Evolutionary conservation across 2,797 vertebrate genomes (phyloP), one percentile per base, ranked within the genome.

Genomic region (Amblyopsis hoosieri): DNA sequence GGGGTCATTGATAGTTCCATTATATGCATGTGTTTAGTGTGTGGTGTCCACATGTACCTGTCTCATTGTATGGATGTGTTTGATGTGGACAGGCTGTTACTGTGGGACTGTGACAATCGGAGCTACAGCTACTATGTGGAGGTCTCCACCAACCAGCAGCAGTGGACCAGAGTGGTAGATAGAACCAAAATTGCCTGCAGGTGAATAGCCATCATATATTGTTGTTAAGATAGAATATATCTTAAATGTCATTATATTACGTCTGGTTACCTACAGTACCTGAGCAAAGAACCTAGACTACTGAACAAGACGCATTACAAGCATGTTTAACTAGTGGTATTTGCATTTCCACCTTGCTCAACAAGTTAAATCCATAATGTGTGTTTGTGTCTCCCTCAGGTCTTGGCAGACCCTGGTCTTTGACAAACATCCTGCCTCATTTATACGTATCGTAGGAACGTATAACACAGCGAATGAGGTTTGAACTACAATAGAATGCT

Each of bases 401-500:
- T 98, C 97, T 3, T 99, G 97, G 97, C 97, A 99, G 79, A 95
- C 94, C 0, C 82, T 99, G 71, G 93, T 85, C 64, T 97, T 99
- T 76, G 95, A 98, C 57, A 94, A 93, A 69, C 95, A 97, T 70
- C 92, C 96, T 1, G 95, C 96, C 4, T 96, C 96, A 69, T 99
- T 99, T 81, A 94, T 99, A 86, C 93, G 97, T 15, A 98, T 99
- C 4, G 97, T 99, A 0, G 97, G 97, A 70, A 99, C 97, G 64
- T 95, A 97, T 89, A 99, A 99, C 92, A 98, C 97, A 0, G 97
- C 97, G 29, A 99, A 99, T 13, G 97, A 99, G 95, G 97, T 98
- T 76, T 91, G 83, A 70, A 37, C 3, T 37, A 37, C 5, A 37
- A 37, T 37, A 37, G 23, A 29, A 29, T 29, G 23, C 3, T 29